Base-by-base conservation (phyloP, 2,113 vertebrate genomes). In the Uria aalge region DNA sequence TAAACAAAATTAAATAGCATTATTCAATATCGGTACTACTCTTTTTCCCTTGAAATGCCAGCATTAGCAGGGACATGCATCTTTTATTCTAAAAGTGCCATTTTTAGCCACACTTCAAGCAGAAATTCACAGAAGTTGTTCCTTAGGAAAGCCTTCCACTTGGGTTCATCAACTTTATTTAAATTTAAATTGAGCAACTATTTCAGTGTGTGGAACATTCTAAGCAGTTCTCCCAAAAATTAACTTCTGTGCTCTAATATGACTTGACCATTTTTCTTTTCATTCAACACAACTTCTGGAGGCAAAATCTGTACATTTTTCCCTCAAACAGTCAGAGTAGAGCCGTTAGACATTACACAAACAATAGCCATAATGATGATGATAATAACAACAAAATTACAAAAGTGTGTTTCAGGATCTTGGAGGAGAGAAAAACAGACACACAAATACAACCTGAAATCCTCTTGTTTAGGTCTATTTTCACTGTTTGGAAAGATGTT, bases 11-110 rank as follows among this genome's bases (percentile, higher is more conserved):
- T 16, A 63, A 80, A 29, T 20, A 41, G 0, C 23, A 34, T 11
- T 26, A 38, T 26, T 63, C 30, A 50, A 4, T 57, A 50, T 52
- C 13, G 47, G 29, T 34, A 40, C 8, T 82, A 8, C 5, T 47
- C 5, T 56, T 67, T 59, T 84, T 20, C 24, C 7, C 6, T 87
- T 72, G 20, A 29, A 64, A 82, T 34, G 43, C 2, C 17, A 79
- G 3, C 9, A 50, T 45, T 69, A 78, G 15, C 0, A 1, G 15
- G 6, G 6, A 62, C 19, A 38, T 16, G 21, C 5, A 45, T 5
- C 2, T 77, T 82, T 77, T 12, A 30, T 47, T 83, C 26, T 50
- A 34, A 27, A 88, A 29, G 7, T 77, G 74, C 13, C 2, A 12
- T 38, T 85, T 93, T 90, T 60, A 76, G 2, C 6, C 26, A 63